Evolutionary conservation across 2,797 vertebrate genomes (phyloP).

Genomic region (Naso thynnoides): DNA sequence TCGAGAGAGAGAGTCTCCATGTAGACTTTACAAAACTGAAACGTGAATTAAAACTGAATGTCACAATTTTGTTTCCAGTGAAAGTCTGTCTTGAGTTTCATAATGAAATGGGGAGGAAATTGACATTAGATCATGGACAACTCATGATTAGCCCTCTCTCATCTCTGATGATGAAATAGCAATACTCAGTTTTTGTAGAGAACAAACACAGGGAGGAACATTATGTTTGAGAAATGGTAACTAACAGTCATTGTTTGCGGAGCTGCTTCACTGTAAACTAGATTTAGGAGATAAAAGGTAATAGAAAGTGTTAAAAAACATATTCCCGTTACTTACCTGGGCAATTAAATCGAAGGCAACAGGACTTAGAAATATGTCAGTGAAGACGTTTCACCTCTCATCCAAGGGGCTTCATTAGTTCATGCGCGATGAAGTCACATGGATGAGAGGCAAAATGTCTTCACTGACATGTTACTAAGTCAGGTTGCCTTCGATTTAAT

Average conservation of each 20-base stretch:
- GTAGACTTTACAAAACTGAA: neutral
- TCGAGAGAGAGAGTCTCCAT: neutral
- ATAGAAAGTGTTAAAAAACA: no score
- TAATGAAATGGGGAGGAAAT: neutral
- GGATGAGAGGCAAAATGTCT: no score
- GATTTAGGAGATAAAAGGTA: neutral
- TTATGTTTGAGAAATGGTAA: neutral
- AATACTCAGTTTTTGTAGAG: neutral
- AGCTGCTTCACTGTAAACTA: neutral
- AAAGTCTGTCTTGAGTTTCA: neutral
- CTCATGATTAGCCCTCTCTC: neutral
- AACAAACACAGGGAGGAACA: neutral
- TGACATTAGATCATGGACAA: neutral
- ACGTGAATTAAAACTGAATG: neutral
- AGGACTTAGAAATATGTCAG: no score
- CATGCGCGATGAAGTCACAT: no score
- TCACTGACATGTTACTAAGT: no score
- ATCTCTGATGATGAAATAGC: conserved; percentile 1
- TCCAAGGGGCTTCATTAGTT: no score
- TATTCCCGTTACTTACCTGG: no score
- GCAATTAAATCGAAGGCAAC: no score
- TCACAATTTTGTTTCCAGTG: neutral
- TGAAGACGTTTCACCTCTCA: no score
- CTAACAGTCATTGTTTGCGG: neutral
- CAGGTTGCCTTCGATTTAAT: no score